A percentile compares a stretch with the other conserved stretches of the same genome.
phyloP scores from a whole-genome alignment of 2,888 invertebrate genomes.

The Aphidius colemani region DNA sequence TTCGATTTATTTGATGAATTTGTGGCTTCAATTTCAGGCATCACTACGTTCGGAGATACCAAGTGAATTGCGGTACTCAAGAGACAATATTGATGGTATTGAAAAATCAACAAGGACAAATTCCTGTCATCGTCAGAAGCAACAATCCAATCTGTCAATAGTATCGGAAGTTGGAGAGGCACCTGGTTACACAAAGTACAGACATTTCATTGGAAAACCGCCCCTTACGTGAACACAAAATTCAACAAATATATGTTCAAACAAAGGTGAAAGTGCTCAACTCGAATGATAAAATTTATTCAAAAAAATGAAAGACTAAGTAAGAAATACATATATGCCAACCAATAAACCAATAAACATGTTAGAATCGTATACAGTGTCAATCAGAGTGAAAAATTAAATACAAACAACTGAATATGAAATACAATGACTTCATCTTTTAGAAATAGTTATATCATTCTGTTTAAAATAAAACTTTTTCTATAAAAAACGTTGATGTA shows the following conservation, averaged over 20 bases:
- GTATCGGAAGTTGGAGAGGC: slow-evolving; percentile 43
- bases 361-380: not conserved
- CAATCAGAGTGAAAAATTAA: not conserved
- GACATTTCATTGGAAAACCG: slow-evolving; percentile 49
- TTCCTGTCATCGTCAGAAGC: slow-evolving; percentile 38
- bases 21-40: slow-evolving; percentile 61
- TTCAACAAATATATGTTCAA: not conserved
- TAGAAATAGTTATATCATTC: too few species aligned
- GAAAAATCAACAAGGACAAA: slow-evolving; percentile 41
- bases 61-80: slow-evolving; percentile 71
- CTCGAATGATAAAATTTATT: too few species aligned
- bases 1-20: not conserved
- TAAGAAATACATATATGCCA: not conserved
- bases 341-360: not conserved
- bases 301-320: too few species aligned
- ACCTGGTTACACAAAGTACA: slow-evolving; percentile 45
- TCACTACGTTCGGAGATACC: slow-evolving; percentile 77
- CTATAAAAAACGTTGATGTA: too few species aligned
- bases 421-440: too few species aligned
- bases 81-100: slow-evolving; percentile 65
- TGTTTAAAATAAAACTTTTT: too few species aligned
- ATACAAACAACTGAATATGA: not conserved
- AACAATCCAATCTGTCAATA: slow-evolving; percentile 44
- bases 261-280: too few species aligned
- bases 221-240: slow-evolving; percentile 42